Conservation (phyloP, 2,888 invertebrate genomes). For the Archips crataeganus region DNA sequence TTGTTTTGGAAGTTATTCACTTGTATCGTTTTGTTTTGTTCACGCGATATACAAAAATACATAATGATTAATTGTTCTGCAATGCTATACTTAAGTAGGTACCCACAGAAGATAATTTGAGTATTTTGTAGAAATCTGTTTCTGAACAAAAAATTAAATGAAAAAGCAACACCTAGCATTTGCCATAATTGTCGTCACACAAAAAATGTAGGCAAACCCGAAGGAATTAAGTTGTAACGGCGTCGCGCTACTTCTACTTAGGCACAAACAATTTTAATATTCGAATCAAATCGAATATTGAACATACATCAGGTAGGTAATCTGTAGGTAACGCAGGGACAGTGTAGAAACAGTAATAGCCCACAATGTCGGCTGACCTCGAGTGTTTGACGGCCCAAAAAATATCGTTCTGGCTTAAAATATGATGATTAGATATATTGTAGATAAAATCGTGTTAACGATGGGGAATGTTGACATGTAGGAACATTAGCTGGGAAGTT, state of each 20-base stretch:
- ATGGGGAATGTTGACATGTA: conserved; percentile 29
- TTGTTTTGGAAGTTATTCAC: neutral
- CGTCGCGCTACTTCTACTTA: no score
- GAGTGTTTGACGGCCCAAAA: conserved; percentile 22
- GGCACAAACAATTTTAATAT: no score
- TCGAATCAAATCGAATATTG: no score
- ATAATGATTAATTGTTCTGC: neutral
- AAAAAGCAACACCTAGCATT: no score
- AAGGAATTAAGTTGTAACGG: no score
- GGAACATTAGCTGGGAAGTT: conserved; percentile 33
- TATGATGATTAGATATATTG: conserved; percentile 36
- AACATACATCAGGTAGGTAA: no score
- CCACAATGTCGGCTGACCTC: conserved; percentile 9
- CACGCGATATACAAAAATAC: no score
- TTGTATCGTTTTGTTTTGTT: neutral
- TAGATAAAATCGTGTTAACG: conserved; percentile 39
- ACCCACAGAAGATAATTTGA: neutral
- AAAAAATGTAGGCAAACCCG: no score
- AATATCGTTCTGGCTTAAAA: conserved; percentile 21
- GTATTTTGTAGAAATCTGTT: neutral
- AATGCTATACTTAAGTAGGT: no score
- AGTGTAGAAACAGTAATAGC: conserved; percentile 18
- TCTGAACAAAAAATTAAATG: neutral
- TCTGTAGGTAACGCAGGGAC: neutral
- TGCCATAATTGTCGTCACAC: no score